These are phyloP conservation scores for Drosophila mayaguana DNA, from an alignment of 2,888 invertebrate species.

Conservation along the genomic window DNA sequence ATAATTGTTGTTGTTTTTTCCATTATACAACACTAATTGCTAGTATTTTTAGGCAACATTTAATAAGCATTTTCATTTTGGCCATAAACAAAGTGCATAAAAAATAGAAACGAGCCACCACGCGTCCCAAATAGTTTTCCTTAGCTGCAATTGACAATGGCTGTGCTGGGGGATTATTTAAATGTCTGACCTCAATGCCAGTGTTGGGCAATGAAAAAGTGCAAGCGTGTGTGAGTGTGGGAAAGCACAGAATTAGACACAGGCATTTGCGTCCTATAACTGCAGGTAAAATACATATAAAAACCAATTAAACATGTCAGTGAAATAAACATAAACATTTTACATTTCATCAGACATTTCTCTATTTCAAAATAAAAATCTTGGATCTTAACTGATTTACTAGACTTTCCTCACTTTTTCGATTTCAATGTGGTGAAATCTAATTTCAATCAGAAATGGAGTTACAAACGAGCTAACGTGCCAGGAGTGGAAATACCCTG, in stretches of 20 bases:
- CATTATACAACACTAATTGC: conserved; percentile 48
- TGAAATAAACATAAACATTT: neutral
- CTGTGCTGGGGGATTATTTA: conserved; percentile 30
- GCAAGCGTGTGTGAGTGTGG: neutral
- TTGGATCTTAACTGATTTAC: neutral
- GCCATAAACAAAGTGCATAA: conserved; percentile 5
- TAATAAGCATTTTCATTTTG: conserved; percentile 15
- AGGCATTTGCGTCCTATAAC: neutral
- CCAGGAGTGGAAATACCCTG: neutral
- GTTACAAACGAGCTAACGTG: neutral
- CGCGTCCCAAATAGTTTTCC: conserved; percentile 45
- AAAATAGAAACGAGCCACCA: neutral
- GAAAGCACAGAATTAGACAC: neutral
- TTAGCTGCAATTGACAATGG: conserved; percentile 38
- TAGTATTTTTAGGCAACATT: conserved; percentile 43
- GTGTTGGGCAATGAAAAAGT: conserved; percentile 17
- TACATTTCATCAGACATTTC: neutral
- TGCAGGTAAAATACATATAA: neutral
- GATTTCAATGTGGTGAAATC: neutral
- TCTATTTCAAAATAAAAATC: neutral
- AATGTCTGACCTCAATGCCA: conserved; percentile 46
- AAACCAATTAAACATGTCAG: neutral
- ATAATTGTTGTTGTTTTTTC: neutral
- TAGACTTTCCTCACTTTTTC: neutral
- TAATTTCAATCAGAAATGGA: neutral